Evolutionary conservation across 1,140 invertebrate species (phyloP).

Genomic region (Calliphora vicina): DNA sequence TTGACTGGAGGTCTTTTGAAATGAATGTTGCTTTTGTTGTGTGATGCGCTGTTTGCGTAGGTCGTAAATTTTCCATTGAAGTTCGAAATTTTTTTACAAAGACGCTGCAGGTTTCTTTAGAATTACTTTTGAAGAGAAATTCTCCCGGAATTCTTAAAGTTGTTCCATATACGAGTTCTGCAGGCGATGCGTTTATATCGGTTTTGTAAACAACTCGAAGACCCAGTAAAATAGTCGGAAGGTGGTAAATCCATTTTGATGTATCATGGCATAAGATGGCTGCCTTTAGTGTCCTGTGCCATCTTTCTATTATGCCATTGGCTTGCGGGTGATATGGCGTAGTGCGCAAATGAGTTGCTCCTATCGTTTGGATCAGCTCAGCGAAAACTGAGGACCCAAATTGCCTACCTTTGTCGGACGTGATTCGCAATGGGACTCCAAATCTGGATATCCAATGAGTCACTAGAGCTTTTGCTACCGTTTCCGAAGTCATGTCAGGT

Average conservation of each 20-base stretch:
- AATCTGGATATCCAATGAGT: not conserved
- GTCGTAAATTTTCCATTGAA: not conserved
- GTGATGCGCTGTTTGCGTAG: not conserved
- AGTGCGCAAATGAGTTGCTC: conserved; percentile 50
- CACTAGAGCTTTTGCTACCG: conserved; percentile 48
- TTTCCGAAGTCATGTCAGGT: no score
- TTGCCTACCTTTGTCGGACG: not conserved
- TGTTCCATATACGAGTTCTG: conserved; percentile 33
- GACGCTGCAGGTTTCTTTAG: not conserved
- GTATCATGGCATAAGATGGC: conserved; percentile 44
- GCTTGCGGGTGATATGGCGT: conserved; percentile 56
- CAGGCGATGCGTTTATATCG: conserved; percentile 21
- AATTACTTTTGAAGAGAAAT: not conserved
- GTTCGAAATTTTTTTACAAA: not conserved
- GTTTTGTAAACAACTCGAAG: conserved; percentile 40
- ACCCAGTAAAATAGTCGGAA: conserved; percentile 49
- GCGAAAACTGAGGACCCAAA: conserved; percentile 11
- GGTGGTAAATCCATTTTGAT: conserved; percentile 47
- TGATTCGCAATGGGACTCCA: not conserved
- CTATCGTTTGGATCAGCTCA: conserved; percentile 27
- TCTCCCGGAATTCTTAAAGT: not conserved
- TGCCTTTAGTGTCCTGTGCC: conserved; percentile 51
- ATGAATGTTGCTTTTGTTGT: not conserved
- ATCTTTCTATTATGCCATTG: conserved; percentile 56
- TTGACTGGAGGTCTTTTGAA: not conserved